Conservation (phyloP, 1,140 invertebrate genomes). For the Reticulitermes speratus region DNA sequence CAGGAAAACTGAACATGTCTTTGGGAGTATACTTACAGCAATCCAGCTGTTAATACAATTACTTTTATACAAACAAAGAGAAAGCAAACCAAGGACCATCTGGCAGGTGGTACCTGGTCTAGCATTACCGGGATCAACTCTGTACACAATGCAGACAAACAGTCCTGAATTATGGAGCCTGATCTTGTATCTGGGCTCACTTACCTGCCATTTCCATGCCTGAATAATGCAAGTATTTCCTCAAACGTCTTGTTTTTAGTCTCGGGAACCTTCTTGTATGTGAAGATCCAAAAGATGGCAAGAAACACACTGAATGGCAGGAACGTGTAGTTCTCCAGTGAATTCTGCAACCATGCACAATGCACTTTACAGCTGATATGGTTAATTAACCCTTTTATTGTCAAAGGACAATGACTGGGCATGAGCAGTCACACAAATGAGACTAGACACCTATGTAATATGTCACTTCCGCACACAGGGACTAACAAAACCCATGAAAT, state of each 20-base stretch:
- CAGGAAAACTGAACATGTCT: neutral
- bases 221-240: conserved; percentile 91
- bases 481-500: too few relatives aligned
- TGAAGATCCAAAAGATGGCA: conserved; percentile 96
- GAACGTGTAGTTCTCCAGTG: conserved; percentile 93
- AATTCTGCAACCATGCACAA: conserved; percentile 63
- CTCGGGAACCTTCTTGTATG: conserved; percentile 97
- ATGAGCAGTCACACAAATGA: too few relatives aligned
- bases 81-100: too few relatives aligned
- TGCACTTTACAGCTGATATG: neutral
- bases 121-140: too few relatives aligned
- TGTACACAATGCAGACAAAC: too few relatives aligned
- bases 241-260: conserved; percentile 99
- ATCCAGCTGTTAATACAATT: neutral
- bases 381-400: too few relatives aligned
- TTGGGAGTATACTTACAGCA: neutral
- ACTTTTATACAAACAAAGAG: too few relatives aligned
- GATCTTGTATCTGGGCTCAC: conserved; percentile 36
- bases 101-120: too few relatives aligned
- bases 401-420: too few relatives aligned
- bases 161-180: too few relatives aligned
- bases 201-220: conserved; percentile 83
- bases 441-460: too few relatives aligned
- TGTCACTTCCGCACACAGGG: too few relatives aligned
- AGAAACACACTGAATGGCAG: conserved; percentile 95